These are phyloP conservation scores for Epicampocera succincta DNA, from an alignment of 2,888 invertebrate genomes.

Conservation along the genomic window DNA sequence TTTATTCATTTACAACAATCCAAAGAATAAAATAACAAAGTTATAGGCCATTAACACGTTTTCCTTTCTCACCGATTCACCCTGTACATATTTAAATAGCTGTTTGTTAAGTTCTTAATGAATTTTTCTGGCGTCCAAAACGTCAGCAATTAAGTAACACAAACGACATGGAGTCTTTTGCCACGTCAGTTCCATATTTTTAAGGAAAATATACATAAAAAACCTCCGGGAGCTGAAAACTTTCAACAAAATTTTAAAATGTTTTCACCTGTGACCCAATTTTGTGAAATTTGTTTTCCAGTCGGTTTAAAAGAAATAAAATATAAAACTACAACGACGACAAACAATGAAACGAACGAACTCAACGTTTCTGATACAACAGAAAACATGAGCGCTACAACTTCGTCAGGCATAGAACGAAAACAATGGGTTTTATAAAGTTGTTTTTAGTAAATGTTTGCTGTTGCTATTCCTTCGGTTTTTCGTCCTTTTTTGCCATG, in stretches of 20 bases:
- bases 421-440: conserved; percentile 68
- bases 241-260: conserved; percentile 53
- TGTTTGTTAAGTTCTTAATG: no score
- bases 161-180: no score
- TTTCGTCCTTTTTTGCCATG: conserved; percentile 33
- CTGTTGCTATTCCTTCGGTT: conserved; percentile 43
- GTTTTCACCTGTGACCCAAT: conserved; percentile 67
- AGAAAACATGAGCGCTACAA: conserved; percentile 25
- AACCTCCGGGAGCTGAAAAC: neutral
- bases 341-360: neutral
- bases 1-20: no score
- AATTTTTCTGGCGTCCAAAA: no score
- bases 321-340: conserved; percentile 37
- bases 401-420: conserved; percentile 12
- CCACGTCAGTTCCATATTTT: neutral
- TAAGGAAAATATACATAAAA: neutral
- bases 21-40: no score
- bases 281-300: conserved; percentile 31
- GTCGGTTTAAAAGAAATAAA: conserved; percentile 49
- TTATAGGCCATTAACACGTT: no score
- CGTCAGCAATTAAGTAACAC: no score
- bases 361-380: conserved; percentile 12
- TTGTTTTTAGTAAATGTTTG: conserved; percentile 59
- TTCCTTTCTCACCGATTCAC: no score
- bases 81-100: no score